Evolutionary conservation across 2,113 vertebrate species (phyloP).

Genomic region (Choloepus hoffmanni): DNA sequence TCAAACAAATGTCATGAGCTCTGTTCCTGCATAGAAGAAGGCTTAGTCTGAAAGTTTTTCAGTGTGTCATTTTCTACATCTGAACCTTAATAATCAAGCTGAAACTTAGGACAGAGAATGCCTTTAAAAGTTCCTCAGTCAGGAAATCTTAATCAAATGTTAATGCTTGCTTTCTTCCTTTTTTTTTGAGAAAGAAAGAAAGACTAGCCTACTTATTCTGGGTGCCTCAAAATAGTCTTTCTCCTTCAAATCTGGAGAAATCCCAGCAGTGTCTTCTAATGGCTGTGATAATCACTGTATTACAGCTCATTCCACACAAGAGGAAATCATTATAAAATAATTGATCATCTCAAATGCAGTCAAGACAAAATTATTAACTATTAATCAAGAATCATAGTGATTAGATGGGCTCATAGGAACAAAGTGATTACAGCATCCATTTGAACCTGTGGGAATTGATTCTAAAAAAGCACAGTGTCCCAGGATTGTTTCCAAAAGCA

Average conservation of each 20-base stretch:
- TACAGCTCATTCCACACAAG: conserved; percentile 55
- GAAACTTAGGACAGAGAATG: background rate
- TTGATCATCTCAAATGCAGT: conserved; percentile 73
- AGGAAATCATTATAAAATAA: conserved; percentile 76
- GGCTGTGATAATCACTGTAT: conserved; percentile 60
- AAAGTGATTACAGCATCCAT: conserved; percentile 26
- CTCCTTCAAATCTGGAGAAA: conserved; percentile 47
- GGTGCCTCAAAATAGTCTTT: background rate
- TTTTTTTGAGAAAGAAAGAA: background rate
- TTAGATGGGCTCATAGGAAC: conserved; percentile 52
- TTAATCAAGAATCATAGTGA: conserved; percentile 72
- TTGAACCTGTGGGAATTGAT: conserved; percentile 17
- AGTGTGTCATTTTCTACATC: background rate
- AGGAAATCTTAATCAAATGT: background rate
- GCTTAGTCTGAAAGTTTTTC: background rate
- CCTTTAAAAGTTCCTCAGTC: background rate
- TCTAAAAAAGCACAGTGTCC: conserved; percentile 42
- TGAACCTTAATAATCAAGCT: background rate
- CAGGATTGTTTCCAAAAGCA: conserved; percentile 20
- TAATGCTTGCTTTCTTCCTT: background rate
- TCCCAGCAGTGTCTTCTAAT: conserved; percentile 43
- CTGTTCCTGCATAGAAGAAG: background rate
- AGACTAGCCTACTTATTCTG: background rate
- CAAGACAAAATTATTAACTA: conserved; percentile 73
- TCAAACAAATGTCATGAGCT: background rate